A percentile compares a stretch with the other conserved stretches of the same genome.
These are phyloP conservation scores for Noctua janthe DNA, from an alignment of 2,888 invertebrate species.

Conservation along the genomic window DNA sequence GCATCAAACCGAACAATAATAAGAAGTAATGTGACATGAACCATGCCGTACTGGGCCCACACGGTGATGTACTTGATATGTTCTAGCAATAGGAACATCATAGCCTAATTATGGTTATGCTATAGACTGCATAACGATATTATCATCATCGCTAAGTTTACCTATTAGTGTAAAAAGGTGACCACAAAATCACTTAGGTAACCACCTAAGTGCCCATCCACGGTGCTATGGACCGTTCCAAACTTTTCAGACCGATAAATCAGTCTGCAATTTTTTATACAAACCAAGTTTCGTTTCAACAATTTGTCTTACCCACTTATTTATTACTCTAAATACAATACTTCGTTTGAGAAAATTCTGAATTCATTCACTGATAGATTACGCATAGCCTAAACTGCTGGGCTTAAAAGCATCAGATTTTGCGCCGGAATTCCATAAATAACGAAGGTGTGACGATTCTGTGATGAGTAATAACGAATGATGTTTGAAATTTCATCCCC, in stretches of 20 bases:
- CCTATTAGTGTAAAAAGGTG: not conserved
- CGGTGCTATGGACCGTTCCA: not conserved
- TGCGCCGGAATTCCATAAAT: not conserved
- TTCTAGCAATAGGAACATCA: not conserved
- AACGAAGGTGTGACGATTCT: not conserved
- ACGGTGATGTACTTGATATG: not conserved
- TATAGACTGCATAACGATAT: too few species aligned
- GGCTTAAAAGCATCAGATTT: not conserved
- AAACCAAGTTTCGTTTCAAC: not conserved
- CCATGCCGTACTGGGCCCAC: not conserved
- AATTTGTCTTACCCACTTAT: too few species aligned
- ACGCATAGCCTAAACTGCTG: not conserved
- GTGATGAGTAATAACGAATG: not conserved
- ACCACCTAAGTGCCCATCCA: not conserved
- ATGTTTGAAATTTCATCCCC: not conserved
- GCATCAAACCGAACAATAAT: not conserved
- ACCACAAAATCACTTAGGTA: not conserved
- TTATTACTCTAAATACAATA: not conserved
- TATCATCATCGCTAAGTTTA: not conserved
- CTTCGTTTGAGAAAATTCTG: not conserved
- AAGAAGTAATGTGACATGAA: not conserved
- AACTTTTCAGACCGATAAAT: conserved; percentile 42
- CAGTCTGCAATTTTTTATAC: not conserved
- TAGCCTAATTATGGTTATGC: not conserved
- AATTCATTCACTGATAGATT: not conserved